phyloP scores from a whole-genome alignment of 2,113 vertebrate species.

The Prunella fulvescens region DNA sequence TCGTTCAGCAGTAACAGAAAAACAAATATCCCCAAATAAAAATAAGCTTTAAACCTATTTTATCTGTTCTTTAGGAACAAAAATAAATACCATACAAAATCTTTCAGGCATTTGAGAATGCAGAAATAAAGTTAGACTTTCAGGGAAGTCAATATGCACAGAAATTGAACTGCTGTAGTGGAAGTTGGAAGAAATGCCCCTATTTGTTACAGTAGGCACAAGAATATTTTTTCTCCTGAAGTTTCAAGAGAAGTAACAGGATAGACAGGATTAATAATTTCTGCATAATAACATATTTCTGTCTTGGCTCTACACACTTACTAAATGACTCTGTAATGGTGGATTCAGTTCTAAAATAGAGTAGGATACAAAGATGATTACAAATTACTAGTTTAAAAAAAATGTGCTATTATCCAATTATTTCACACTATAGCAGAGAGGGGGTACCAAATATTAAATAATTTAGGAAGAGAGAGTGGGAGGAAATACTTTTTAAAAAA shows the following conservation, averaged over 20 bases:
- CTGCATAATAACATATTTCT: constrained; percentile 11
- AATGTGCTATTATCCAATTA: neutral
- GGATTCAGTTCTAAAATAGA: neutral
- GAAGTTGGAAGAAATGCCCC: constrained; percentile 39
- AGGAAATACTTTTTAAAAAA: neutral
- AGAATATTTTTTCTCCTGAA: neutral
- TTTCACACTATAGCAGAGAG: neutral
- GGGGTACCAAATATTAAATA: neutral
- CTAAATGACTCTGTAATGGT: neutral
- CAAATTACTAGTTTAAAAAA: neutral
- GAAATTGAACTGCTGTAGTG: constrained; percentile 17
- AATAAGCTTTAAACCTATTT: neutral
- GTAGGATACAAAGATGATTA: neutral
- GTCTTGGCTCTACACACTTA: neutral
- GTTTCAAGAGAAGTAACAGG: constrained; percentile 13
- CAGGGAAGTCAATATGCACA: neutral
- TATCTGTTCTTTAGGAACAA: neutral
- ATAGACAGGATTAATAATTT: constrained; percentile 14
- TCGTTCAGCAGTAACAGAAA: neutral
- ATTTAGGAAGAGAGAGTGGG: neutral
- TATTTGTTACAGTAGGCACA: neutral
- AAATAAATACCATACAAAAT: neutral
- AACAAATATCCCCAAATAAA: neutral
- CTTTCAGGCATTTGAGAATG: neutral
- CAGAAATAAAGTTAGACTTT: constrained; percentile 45